These are phyloP conservation scores for Thecocarcelia acutangulata DNA, from an alignment of 2,888 invertebrate species.

Conservation along the genomic window DNA sequence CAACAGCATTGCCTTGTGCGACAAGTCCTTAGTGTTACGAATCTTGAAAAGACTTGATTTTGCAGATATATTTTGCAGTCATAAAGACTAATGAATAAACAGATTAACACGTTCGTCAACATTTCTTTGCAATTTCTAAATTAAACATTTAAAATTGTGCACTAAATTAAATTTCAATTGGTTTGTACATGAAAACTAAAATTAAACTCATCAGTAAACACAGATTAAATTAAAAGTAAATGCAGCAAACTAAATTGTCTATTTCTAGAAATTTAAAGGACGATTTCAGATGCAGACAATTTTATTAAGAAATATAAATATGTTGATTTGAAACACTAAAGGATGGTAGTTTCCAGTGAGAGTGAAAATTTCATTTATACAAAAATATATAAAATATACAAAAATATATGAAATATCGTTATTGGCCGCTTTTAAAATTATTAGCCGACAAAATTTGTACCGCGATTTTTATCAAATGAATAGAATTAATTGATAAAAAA, in stretches of 20 bases:
- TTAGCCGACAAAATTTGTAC: no score
- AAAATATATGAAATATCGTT: no score
- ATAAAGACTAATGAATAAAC: not conserved
- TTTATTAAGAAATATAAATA: no score
- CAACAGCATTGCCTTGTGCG: not conserved
- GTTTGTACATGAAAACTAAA: not conserved
- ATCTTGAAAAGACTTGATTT: not conserved
- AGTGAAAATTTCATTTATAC: no score
- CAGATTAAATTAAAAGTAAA: not conserved
- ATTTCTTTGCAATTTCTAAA: not conserved
- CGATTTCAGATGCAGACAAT: no score
- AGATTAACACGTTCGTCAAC: conserved; percentile 17
- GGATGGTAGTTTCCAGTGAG: no score
- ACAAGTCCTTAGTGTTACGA: not conserved
- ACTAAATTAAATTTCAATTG: conserved; percentile 21
- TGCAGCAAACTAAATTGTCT: not conserved
- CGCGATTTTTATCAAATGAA: no score
- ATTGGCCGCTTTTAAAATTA: no score
- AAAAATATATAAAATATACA: no score
- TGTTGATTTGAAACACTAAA: no score
- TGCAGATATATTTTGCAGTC: not conserved
- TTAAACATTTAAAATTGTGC: conserved; percentile 9
- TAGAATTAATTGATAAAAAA: no score
- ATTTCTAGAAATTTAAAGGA: no score
- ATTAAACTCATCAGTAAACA: not conserved